Percentiles rank a stretch among this genome's conserved stretches.
These are phyloP conservation scores for Bombus cullumanus DNA, from an alignment of 1,140 invertebrate species.

Conservation along the genomic window DNA sequence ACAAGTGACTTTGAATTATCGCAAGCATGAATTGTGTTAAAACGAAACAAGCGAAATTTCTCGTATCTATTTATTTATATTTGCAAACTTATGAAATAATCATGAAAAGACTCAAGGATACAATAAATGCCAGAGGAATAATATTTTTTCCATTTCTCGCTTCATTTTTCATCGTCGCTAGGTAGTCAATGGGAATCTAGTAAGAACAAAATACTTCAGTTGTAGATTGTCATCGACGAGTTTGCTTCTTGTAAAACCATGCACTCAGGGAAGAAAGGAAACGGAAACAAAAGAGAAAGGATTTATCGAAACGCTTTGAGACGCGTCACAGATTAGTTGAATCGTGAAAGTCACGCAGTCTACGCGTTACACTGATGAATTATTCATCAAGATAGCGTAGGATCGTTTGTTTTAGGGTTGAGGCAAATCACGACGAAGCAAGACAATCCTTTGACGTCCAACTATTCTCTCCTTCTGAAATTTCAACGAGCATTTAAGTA, in stretches of 20 bases:
- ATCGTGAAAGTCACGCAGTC: constrained; percentile 55
- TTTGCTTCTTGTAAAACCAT: not conserved
- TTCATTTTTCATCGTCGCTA: not conserved
- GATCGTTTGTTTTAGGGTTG: constrained; percentile 45
- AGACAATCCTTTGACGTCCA: constrained; percentile 43
- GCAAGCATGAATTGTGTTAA: too few relatives aligned
- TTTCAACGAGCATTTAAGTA: not conserved
- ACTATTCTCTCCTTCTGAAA: constrained; percentile 1
- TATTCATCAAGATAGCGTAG: constrained; percentile 58
- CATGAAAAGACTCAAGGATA: not conserved
- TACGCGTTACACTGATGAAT: constrained; percentile 59
- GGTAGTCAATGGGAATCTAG: not conserved
- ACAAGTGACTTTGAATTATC: not conserved
- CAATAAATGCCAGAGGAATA: not conserved
- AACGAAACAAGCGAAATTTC: too few relatives aligned
- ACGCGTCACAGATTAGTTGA: constrained; percentile 49
- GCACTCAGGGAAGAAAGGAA: not conserved
- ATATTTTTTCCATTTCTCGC: too few relatives aligned
- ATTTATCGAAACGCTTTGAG: constrained; percentile 59
- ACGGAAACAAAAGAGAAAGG: constrained; percentile 59
- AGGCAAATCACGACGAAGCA: constrained; percentile 54
- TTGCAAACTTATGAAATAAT: not conserved
- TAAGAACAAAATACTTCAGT: not conserved
- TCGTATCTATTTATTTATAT: not conserved
- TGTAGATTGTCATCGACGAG: not conserved